These are phyloP conservation scores for Drosophila picticornis DNA, from an alignment of 2,888 invertebrate species.

Conservation along the genomic window DNA sequence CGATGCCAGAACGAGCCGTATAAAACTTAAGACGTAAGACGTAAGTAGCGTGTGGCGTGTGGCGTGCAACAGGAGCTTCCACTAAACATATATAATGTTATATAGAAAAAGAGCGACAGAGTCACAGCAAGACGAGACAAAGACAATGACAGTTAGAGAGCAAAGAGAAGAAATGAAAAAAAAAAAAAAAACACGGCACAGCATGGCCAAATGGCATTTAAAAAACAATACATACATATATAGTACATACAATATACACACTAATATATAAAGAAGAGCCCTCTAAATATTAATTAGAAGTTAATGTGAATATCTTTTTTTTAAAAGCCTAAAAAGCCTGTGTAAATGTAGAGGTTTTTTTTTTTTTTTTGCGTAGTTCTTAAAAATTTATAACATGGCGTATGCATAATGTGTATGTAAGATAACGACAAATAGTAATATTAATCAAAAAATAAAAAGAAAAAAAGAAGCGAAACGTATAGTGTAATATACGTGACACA, in stretches of 20 bases:
- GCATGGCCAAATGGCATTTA: constrained; percentile 45
- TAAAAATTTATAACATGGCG: constrained; percentile 14
- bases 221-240: constrained; percentile 25
- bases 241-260: constrained; percentile 34
- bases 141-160: not conserved
- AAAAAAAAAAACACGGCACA: constrained; percentile 7
- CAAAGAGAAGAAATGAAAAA: not conserved
- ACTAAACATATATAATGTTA: constrained; percentile 73
- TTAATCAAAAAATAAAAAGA: constrained; percentile 9
- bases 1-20: constrained; percentile 46
- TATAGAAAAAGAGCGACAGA: constrained; percentile 25
- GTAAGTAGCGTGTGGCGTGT: constrained; percentile 73
- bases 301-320: constrained; percentile 58
- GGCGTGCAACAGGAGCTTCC: constrained; percentile 84
- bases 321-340: constrained; percentile 41
- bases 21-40: constrained; percentile 38
- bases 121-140: not conserved
- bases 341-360: constrained; percentile 16
- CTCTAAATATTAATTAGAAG: constrained; percentile 57
- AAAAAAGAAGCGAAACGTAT: constrained; percentile 5
- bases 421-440: constrained; percentile 34
- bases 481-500: constrained; percentile 17
- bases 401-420: constrained; percentile 42
- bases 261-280: constrained; percentile 33
- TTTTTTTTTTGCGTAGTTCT: constrained; percentile 30